Conservation (phyloP, 2,888 invertebrate genomes). For the Alsophila aescularia region DNA sequence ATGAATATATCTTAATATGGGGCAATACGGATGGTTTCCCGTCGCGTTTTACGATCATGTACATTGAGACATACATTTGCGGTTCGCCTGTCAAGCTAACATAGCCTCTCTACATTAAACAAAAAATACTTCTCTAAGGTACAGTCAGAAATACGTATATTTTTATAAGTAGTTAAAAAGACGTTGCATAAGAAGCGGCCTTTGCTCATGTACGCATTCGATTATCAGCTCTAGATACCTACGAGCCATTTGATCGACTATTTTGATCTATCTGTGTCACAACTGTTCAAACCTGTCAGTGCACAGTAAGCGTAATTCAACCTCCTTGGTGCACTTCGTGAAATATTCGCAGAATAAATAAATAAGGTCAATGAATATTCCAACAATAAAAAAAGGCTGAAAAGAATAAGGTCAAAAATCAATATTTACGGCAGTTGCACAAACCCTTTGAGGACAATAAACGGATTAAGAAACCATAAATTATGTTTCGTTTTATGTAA, state of each 20-base stretch:
- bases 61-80: too few species aligned
- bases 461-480: conserved; percentile 71
- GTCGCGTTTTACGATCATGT: too few species aligned
- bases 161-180: background rate
- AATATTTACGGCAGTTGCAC: conserved; percentile 55
- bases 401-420: conserved; percentile 41
- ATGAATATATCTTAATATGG: too few species aligned
- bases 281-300: conserved; percentile 48
- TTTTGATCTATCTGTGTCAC: conserved; percentile 64
- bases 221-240: conserved; percentile 72
- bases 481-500: conserved; percentile 70
- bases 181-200: conserved; percentile 69
- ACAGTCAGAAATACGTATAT: background rate
- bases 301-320: too few species aligned
- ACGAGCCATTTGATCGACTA: conserved; percentile 60
- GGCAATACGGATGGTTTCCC: too few species aligned
- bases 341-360: conserved; percentile 2
- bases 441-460: conserved; percentile 62
- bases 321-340: conserved; percentile 14
- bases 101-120: background rate
- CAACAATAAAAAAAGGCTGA: conserved; percentile 16
- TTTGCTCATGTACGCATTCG: conserved; percentile 58
- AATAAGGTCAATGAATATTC: conserved; percentile 10
- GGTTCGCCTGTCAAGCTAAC: too few species aligned
- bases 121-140: background rate